Conservation (phyloP, 2,797 vertebrate genomes). For the Centroberyx gerrardi region DNA sequence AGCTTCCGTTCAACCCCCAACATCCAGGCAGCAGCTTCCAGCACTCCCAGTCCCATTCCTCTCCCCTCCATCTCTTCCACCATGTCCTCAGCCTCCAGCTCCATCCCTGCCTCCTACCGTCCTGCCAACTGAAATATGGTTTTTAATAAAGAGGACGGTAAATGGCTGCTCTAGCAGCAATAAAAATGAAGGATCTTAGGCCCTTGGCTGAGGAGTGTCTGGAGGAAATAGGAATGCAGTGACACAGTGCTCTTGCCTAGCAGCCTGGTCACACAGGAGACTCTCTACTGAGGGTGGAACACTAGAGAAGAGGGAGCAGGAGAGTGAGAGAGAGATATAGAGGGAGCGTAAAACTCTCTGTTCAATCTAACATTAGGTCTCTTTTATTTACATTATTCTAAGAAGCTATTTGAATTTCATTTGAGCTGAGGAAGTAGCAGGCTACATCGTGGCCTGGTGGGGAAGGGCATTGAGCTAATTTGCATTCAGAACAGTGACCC, state of each 20-base stretch:
- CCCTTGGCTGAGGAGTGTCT: conserved; percentile 77
- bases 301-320: conserved; percentile 24
- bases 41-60: conserved; percentile 54
- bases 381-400: conserved; percentile 71
- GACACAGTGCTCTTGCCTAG: conserved; percentile 66
- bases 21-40: conserved; percentile 61
- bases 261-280: conserved; percentile 57
- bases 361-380: conserved; percentile 57
- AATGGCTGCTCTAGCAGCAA: conserved; percentile 81
- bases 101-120: conserved; percentile 63
- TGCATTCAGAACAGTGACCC: conserved; percentile 82
- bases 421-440: conserved; percentile 54
- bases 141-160: conserved; percentile 88
- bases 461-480: conserved; percentile 77
- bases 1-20: conserved; percentile 56
- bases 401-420: conserved; percentile 68
- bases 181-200: conserved; percentile 84
- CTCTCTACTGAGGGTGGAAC: conserved; percentile 36
- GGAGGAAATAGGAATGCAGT: conserved; percentile 75
- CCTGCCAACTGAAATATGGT: conserved; percentile 84
- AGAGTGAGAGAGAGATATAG: conserved; percentile 40
- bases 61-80: conserved; percentile 54
- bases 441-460: conserved; percentile 63
- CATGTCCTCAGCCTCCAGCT: conserved; percentile 62
- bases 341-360: conserved; percentile 53